Evolutionary conservation across 2,113 vertebrate species (phyloP).

Genomic region (Upupa epops): DNA sequence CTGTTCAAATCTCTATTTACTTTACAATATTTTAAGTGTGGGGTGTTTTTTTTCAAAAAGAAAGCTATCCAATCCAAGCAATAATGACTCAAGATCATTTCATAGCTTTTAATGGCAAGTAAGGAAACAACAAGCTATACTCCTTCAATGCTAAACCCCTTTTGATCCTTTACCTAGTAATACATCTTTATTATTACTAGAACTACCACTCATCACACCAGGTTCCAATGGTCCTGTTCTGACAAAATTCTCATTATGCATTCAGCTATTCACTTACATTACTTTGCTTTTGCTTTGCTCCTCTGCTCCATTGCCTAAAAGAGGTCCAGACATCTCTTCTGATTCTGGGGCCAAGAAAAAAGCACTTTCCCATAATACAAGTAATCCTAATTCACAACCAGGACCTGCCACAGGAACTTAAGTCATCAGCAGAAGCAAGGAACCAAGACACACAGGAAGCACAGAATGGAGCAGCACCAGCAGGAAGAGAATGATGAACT

Average conservation of each 20-base stretch:
- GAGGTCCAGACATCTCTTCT: neutral
- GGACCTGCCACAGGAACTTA: neutral
- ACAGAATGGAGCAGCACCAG: neutral
- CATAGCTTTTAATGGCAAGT: too few species aligned
- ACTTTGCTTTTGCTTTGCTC: neutral
- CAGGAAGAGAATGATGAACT: neutral
- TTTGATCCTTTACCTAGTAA: too few species aligned
- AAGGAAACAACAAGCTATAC: too few species aligned
- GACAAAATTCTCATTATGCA: neutral
- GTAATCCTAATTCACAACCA: neutral
- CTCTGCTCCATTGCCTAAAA: neutral
- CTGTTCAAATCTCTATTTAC: too few species aligned
- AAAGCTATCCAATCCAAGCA: too few species aligned
- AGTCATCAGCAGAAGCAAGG: neutral
- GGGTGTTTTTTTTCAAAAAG: too few species aligned
- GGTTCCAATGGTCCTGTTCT: neutral
- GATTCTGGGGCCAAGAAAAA: neutral
- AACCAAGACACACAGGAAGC: neutral
- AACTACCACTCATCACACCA: too few species aligned
- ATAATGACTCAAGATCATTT: too few species aligned
- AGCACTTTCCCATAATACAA: neutral
- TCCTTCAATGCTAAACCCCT: too few species aligned
- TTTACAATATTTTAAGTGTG: too few species aligned
- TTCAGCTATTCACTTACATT: neutral
- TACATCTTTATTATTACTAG: too few species aligned